Conservation (phyloP, 2,113 vertebrate species). For the Phalacrocorax brasilianus region DNA sequence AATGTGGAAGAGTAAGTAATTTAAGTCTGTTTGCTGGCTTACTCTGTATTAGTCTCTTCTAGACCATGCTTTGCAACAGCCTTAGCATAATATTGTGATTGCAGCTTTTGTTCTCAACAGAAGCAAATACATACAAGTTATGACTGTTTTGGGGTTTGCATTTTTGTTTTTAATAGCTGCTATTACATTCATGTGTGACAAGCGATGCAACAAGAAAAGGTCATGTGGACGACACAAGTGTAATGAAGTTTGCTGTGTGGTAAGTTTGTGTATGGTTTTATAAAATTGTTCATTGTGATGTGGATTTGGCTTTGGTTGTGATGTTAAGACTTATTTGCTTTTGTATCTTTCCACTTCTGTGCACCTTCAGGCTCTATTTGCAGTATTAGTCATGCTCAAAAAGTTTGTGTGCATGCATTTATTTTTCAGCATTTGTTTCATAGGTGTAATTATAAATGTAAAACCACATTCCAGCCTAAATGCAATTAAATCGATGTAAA, state of each 20-base stretch:
- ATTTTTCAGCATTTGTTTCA: not conserved
- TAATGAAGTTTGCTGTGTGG: slow-evolving; percentile 94
- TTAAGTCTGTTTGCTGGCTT: not conserved
- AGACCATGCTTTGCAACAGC: not conserved
- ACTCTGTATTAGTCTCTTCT: not conserved
- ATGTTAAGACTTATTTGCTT: not conserved
- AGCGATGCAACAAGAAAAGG: slow-evolving; percentile 92
- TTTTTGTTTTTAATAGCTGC: slow-evolving; percentile 71
- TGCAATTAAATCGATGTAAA: not conserved
- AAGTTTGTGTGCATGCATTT: not conserved
- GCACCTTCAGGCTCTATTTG: not conserved
- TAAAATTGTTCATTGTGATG: not conserved
- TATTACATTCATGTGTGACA: slow-evolving; percentile 91
- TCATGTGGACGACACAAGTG: slow-evolving; percentile 96
- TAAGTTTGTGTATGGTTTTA: slow-evolving; percentile 64
- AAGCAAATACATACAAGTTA: not conserved
- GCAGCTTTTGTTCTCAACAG: not conserved
- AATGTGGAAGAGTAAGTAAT: not conserved
- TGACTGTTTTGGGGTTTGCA: not conserved
- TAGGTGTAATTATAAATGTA: not conserved
- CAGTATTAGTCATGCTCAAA: not conserved
- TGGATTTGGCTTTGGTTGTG: not conserved
- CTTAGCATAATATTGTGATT: not conserved
- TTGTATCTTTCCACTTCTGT: not conserved
- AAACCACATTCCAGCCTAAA: not conserved